These are phyloP conservation scores for Bursaphelenchus okinawaensis DNA, from an alignment of 2,888 invertebrate genomes.

Conservation along the genomic window DNA sequence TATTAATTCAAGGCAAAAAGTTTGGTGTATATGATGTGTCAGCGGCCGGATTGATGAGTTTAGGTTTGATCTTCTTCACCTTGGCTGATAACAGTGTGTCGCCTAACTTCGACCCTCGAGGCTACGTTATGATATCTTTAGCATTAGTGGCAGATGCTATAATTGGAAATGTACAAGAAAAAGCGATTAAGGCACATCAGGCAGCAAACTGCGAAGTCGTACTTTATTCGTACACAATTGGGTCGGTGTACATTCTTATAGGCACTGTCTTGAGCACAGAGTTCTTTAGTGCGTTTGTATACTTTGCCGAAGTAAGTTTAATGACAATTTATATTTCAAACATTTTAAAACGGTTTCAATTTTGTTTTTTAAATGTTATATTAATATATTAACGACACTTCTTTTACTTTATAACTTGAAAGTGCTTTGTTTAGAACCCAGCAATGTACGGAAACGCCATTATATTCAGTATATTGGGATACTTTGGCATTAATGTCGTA, in stretches of 20 bases:
- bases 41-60: constrained; percentile 51
- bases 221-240: constrained; percentile 82
- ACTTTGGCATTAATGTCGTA: constrained; percentile 86
- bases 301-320: constrained; percentile 70
- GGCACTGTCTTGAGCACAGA: constrained; percentile 72
- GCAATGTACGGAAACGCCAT: constrained; percentile 78
- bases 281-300: constrained; percentile 70
- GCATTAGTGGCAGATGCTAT: constrained; percentile 87
- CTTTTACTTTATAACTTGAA: constrained; percentile 5
- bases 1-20: constrained; percentile 71
- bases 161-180: constrained; percentile 94
- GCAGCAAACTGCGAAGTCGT: constrained; percentile 83
- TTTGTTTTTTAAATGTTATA: neutral
- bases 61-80: constrained; percentile 72
- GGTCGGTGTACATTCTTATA: constrained; percentile 73
- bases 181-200: constrained; percentile 77
- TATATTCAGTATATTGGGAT: constrained; percentile 80
- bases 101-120: constrained; percentile 65
- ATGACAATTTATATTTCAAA: neutral
- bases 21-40: constrained; percentile 30
- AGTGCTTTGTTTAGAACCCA: constrained; percentile 60
- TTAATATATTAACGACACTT: neutral
- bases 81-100: constrained; percentile 69
- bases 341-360: constrained; percentile 4
- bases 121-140: constrained; percentile 65